Conservation (phyloP, 2,797 vertebrate genomes). For the Mallotus villosus region DNA sequence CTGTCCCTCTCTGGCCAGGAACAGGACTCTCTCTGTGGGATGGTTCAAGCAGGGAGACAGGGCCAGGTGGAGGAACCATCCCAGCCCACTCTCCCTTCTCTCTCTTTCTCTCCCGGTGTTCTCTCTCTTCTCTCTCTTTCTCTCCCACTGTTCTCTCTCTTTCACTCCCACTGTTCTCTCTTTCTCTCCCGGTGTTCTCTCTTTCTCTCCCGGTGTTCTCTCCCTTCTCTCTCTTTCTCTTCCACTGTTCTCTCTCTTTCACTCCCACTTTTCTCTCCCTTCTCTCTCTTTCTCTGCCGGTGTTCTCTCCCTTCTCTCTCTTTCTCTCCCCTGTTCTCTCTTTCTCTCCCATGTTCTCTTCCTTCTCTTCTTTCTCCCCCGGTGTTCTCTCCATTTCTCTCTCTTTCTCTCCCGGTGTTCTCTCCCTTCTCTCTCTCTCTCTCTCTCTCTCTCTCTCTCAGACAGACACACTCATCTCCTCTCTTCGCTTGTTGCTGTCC, state of each 20-base stretch:
- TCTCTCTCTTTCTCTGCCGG: conserved; percentile 6
- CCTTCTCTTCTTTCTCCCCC: not conserved
- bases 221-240: not conserved
- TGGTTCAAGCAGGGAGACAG: too few relatives aligned
- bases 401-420: not conserved
- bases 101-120: not conserved
- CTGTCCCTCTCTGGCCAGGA: not conserved
- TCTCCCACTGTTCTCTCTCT: too few relatives aligned
- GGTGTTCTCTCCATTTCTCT: too few relatives aligned
- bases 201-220: not conserved
- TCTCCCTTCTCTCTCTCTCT: not conserved
- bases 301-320: not conserved
- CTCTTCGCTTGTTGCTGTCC: not conserved
- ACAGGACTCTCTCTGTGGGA: not conserved
- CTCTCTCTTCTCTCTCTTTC: not conserved
- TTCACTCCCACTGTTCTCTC: not conserved
- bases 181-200: not conserved
- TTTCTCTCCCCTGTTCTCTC: not conserved
- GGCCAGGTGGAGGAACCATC: not conserved
- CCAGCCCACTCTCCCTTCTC: not conserved
- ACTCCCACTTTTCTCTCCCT: not conserved
- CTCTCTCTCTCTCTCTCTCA: not conserved
- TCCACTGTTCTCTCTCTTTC: not conserved
- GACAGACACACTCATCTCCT: too few relatives aligned
- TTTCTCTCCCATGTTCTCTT: not conserved